These are phyloP conservation scores for Tachystola acroxantha DNA, from an alignment of 2,888 invertebrate species.

Conservation along the genomic window DNA sequence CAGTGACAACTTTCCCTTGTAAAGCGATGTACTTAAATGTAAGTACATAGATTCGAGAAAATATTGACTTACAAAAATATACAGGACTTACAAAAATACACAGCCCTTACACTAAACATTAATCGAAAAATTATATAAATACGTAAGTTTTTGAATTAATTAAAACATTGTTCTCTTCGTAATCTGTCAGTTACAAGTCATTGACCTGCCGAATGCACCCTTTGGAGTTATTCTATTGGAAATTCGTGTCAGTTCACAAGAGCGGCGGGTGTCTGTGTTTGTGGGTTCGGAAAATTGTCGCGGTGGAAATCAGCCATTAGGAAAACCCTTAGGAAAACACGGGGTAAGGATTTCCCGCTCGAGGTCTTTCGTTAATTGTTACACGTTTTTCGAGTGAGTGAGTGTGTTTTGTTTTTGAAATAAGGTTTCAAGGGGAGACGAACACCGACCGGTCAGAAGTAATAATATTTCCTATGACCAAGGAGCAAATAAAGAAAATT, in stretches of 20 bases:
- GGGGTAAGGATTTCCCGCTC: constrained; percentile 33
- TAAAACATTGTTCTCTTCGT: constrained; percentile 13
- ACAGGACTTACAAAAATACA: too few relatives aligned
- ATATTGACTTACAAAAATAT: too few relatives aligned
- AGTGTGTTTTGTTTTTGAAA: constrained; percentile 4
- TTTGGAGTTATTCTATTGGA: constrained; percentile 40
- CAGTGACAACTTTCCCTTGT: too few relatives aligned
- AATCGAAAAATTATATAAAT: too few relatives aligned
- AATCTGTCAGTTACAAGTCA: background rate
- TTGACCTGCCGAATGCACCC: background rate
- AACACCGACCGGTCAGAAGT: too few relatives aligned
- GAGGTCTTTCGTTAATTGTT: constrained; percentile 26
- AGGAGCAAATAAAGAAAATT: too few relatives aligned
- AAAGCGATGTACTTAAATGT: too few relatives aligned
- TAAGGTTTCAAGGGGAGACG: too few relatives aligned
- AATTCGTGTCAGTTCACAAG: constrained; percentile 40
- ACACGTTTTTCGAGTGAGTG: constrained; percentile 19
- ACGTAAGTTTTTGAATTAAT: constrained; percentile 4
- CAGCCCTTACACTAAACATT: too few relatives aligned
- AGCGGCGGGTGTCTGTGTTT: constrained; percentile 17
- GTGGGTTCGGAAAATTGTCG: constrained; percentile 29
- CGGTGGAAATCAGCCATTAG: constrained; percentile 36
- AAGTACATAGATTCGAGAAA: too few relatives aligned
- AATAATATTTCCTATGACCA: too few relatives aligned
- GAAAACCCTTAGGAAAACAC: constrained; percentile 38